Conservation (phyloP, 2,113 vertebrate species). For the Tylochromis polylepis region DNA sequence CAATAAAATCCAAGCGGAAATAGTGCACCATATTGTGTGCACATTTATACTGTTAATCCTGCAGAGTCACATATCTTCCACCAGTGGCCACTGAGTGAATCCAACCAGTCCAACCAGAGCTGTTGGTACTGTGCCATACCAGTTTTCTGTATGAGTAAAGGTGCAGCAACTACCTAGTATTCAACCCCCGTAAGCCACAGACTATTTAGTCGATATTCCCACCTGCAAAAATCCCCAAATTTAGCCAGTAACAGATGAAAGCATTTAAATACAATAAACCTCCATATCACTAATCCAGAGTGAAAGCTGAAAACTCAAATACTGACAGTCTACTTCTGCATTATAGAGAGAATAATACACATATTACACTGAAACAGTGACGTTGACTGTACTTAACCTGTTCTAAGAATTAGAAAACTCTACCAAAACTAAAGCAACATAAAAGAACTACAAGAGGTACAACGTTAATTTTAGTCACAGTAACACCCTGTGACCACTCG, state of each 20-base stretch:
- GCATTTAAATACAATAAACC: neutral
- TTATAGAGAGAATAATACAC: neutral
- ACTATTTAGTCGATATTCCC: neutral
- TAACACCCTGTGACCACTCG: neutral
- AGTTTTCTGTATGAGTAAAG: neutral
- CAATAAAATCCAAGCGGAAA: neutral
- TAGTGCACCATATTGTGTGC: neutral
- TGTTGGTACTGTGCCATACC: neutral
- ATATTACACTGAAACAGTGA: neutral
- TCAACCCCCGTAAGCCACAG: neutral
- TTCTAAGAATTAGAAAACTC: neutral
- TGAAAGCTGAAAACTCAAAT: neutral
- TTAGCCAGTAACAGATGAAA: neutral
- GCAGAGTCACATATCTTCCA: conserved; percentile 7
- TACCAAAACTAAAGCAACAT: neutral
- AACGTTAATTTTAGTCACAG: neutral
- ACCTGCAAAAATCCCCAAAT: neutral
- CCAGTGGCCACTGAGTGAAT: neutral
- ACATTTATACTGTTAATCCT: neutral
- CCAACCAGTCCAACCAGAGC: neutral
- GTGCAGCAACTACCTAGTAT: neutral
- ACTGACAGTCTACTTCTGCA: neutral
- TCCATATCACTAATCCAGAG: neutral
- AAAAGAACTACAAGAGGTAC: neutral
- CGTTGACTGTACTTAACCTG: neutral